Conservation (phyloP, 2,888 invertebrate genomes). For the Drosophila meridiana region DNA sequence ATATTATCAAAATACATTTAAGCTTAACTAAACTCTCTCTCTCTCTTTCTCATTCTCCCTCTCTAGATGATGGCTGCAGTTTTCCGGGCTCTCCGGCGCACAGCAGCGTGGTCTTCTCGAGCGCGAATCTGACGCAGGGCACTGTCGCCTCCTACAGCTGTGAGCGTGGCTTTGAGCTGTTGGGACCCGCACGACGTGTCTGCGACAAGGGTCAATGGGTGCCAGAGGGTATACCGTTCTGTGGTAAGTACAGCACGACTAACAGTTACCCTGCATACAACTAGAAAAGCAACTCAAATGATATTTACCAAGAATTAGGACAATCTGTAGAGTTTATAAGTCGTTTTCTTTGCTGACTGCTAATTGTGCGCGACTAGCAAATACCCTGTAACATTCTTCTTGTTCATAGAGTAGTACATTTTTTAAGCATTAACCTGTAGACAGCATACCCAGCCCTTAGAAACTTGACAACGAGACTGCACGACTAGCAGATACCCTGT, state of each 20-base stretch:
- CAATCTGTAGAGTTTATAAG: not conserved
- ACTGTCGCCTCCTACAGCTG: constrained; percentile 93
- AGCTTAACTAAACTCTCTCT: constrained; percentile 24
- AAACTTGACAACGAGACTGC: not conserved
- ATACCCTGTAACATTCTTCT: not conserved
- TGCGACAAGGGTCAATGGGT: constrained; percentile 93
- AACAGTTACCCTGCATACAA: not conserved
- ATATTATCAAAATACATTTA: constrained; percentile 24
- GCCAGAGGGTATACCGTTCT: constrained; percentile 96
- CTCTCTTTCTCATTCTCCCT: constrained; percentile 3
- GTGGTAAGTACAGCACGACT: constrained; percentile 89
- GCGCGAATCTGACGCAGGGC: constrained; percentile 86
- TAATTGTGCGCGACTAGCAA: not conserved
- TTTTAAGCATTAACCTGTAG: not conserved
- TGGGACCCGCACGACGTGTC: constrained; percentile 93
- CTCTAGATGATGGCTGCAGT: constrained; percentile 87
- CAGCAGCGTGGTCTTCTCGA: constrained; percentile 91
- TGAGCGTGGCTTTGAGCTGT: constrained; percentile 94
- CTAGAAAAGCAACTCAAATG: not conserved
- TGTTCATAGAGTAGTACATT: too few species aligned
- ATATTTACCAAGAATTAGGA: not conserved
- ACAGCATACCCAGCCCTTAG: too few species aligned
- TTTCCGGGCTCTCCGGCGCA: constrained; percentile 97
- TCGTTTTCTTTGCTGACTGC: too few species aligned
- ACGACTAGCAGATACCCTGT: constrained; percentile 1